Conservation (phyloP, 2,113 vertebrate genomes). For the Dasyurus viverrinus region DNA sequence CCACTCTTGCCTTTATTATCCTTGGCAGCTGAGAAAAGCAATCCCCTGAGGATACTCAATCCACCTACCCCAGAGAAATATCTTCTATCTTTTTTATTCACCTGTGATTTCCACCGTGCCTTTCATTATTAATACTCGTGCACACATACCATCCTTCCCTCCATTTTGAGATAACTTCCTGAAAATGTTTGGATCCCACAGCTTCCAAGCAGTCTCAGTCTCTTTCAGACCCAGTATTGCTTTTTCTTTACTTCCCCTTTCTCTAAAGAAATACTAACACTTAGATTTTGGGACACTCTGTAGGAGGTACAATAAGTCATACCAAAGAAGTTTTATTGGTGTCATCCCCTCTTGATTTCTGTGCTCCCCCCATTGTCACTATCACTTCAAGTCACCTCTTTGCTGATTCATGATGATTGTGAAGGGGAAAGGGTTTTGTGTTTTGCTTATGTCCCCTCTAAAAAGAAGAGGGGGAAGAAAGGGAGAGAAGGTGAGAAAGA, state of each 20-base stretch:
- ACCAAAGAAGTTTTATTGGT: background rate
- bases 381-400: background rate
- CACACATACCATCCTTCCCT: background rate
- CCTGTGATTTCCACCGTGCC: background rate
- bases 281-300: background rate
- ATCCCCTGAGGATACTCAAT: background rate
- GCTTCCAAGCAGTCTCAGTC: background rate
- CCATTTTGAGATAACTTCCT: background rate
- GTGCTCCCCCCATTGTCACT: background rate
- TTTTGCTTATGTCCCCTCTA: background rate
- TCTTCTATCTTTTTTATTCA: background rate
- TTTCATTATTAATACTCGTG: background rate
- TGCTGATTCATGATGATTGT: background rate
- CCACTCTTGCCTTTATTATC: background rate
- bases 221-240: background rate
- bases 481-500: slow-evolving; percentile 41
- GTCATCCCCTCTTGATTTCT: background rate
- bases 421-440: background rate
- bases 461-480: slow-evolving; percentile 67
- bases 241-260: background rate
- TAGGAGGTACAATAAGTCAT: background rate
- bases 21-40: background rate
- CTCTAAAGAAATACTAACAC: background rate
- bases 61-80: background rate
- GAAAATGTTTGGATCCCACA: background rate